A percentile compares a stretch with the other conserved stretches of the same genome.
Conservation (phyloP, 2,888 invertebrate species). For the Acronicta leporina region DNA sequence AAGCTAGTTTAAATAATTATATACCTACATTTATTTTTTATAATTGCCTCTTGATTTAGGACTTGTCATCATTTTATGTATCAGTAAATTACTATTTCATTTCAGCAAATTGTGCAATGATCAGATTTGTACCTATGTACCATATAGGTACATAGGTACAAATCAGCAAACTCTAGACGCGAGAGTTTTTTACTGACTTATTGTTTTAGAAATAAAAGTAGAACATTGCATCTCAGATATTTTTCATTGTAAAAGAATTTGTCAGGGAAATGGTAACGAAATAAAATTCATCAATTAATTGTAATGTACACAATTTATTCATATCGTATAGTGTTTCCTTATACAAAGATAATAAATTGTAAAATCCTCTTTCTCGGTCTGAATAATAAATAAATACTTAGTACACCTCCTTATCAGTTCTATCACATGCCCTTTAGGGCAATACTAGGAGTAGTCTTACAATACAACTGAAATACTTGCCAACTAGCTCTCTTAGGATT, state of each 20-base stretch:
- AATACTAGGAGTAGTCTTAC: conserved; percentile 76
- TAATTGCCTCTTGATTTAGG: too few species aligned
- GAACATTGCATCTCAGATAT: not conserved
- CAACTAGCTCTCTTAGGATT: conserved; percentile 76
- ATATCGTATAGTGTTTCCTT: conserved; percentile 86
- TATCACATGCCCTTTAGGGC: conserved; percentile 81
- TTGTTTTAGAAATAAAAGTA: not conserved
- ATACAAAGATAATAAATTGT: conserved; percentile 89
- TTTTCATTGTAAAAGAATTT: too few species aligned
- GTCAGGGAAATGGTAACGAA: conserved; percentile 46
- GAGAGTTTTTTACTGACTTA: conserved; percentile 2
- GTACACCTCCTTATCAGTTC: conserved; percentile 76
- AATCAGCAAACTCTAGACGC: conserved; percentile 2
- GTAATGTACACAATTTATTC: conserved; percentile 89
- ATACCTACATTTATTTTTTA: too few species aligned
- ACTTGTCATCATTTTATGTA: too few species aligned
- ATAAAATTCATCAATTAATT: conserved; percentile 79
- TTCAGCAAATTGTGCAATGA: not conserved
- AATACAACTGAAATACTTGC: conserved; percentile 74
- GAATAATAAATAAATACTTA: conserved; percentile 89
- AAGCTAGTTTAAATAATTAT: too few species aligned
- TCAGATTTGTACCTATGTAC: not conserved
- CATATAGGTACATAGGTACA: too few species aligned
- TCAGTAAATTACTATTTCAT: too few species aligned
- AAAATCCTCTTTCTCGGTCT: conserved; percentile 85